Evolutionary conservation across 2,113 vertebrate species (phyloP).

Genomic region (Montifringilla adamsi): DNA sequence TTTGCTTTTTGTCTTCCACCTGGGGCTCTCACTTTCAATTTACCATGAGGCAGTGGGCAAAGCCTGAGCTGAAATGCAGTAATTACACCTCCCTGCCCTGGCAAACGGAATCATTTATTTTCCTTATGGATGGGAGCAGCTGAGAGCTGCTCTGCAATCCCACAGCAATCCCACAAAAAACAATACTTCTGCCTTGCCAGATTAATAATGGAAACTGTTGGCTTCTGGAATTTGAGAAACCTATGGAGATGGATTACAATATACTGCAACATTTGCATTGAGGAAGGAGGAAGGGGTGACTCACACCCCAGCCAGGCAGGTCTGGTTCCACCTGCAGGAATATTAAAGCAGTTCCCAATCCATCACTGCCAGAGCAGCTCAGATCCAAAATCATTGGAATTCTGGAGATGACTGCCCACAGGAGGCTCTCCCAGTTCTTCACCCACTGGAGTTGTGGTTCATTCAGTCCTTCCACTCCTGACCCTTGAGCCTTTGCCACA

Average conservation of each 20-base stretch:
- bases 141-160: constrained; percentile 34
- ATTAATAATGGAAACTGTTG: background rate
- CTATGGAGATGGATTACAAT: background rate
- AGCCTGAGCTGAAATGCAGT: constrained; percentile 22
- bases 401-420: background rate
- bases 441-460: background rate
- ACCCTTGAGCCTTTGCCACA: constrained; percentile 71
- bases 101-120: constrained; percentile 6
- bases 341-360: background rate
- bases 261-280: background rate
- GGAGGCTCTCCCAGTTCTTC: background rate
- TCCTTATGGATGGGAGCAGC: constrained; percentile 13
- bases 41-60: background rate
- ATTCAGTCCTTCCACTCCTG: background rate
- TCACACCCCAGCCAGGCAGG: background rate
- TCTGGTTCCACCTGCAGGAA: background rate
- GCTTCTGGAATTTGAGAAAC: background rate
- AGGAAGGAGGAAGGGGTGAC: background rate
- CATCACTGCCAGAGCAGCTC: background rate
- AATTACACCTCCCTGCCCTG: constrained; percentile 16
- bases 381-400: background rate
- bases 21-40: constrained; percentile 45
- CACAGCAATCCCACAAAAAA: background rate
- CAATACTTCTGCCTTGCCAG: background rate
- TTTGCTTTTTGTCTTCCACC: background rate